A percentile compares a stretch with the other conserved stretches of the same genome.
Evolutionary conservation across 1,140 invertebrate genomes (phyloP).

Genomic region (Pseudoatta argentina): DNA sequence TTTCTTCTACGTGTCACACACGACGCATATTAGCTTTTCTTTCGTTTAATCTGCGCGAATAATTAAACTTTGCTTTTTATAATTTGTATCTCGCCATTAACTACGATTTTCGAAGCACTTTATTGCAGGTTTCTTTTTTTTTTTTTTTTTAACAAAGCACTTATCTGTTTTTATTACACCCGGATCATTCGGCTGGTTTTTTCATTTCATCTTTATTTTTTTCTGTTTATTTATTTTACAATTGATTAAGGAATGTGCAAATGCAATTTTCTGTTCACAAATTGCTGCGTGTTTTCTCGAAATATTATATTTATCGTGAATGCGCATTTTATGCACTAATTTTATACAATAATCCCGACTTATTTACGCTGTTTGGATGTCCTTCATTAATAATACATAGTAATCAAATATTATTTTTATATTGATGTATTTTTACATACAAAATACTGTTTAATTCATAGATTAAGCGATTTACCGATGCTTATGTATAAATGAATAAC

Average conservation of each 20-base stretch:
- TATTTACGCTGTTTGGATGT: conserved; percentile 26
- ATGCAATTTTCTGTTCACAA: conserved; percentile 34
- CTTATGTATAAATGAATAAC: background rate
- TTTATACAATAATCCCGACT: conserved; percentile 43
- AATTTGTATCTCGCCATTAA: conserved; percentile 68
- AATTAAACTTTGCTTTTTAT: conserved; percentile 63
- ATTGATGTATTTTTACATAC: background rate
- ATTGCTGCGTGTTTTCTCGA: conserved; percentile 43
- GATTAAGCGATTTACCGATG: background rate
- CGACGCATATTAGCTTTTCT: conserved; percentile 59
- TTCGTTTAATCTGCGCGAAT: conserved; percentile 58
- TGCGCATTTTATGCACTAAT: conserved; percentile 59
- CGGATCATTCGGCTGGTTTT: conserved; percentile 24
- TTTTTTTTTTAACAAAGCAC: conserved; percentile 75
- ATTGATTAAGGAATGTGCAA: conserved; percentile 48
- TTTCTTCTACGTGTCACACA: conserved; percentile 58
- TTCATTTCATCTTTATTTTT: conserved; percentile 20
- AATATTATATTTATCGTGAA: conserved; percentile 51
- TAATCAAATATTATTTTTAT: conserved; percentile 22
- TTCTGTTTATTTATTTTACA: conserved; percentile 1
- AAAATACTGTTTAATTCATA: background rate
- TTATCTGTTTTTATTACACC: conserved; percentile 71
- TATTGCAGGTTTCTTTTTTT: conserved; percentile 70
- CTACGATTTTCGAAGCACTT: conserved; percentile 78
- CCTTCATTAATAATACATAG: background rate